Conservation (phyloP, 2,797 vertebrate species). For the Centroberyx gerrardi region DNA sequence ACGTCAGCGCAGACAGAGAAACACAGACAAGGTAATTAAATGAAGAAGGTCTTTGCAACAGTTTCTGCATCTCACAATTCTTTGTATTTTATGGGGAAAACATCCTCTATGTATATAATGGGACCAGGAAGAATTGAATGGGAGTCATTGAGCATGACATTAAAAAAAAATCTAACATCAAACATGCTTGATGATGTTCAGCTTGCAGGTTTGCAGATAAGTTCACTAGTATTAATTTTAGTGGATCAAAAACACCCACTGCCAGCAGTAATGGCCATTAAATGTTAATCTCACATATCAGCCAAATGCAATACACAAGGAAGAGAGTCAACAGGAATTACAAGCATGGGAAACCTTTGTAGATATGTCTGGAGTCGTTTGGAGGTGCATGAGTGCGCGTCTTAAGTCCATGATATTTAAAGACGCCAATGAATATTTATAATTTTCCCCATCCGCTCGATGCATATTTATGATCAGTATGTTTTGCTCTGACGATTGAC, state of each 20-base stretch:
- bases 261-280: background rate
- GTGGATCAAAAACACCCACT: background rate
- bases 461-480: slow-evolving; percentile 55
- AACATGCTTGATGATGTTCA: background rate
- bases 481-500: slow-evolving; percentile 43
- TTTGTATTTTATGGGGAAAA: background rate
- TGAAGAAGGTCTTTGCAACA: too few relatives aligned
- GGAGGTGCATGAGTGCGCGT: slow-evolving; percentile 2
- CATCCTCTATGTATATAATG: too few relatives aligned
- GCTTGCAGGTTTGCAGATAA: background rate
- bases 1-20: background rate
- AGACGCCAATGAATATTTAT: slow-evolving; percentile 54
- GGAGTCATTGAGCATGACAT: too few relatives aligned
- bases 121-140: too few relatives aligned
- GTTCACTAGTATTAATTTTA: background rate
- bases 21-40: slow-evolving; percentile 1
- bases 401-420: slow-evolving; percentile 37
- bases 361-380: slow-evolving; percentile 21
- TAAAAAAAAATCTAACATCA: background rate
- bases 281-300: slow-evolving; percentile 9
- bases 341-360: slow-evolving; percentile 22
- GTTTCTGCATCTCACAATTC: too few relatives aligned
- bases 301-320: background rate
- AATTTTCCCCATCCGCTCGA: slow-evolving; percentile 5
- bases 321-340: background rate